Percentiles rank a stretch among this genome's conserved stretches.
Conservation (phyloP, 2,113 vertebrate genomes). For the Bolborhynchus lineola region DNA sequence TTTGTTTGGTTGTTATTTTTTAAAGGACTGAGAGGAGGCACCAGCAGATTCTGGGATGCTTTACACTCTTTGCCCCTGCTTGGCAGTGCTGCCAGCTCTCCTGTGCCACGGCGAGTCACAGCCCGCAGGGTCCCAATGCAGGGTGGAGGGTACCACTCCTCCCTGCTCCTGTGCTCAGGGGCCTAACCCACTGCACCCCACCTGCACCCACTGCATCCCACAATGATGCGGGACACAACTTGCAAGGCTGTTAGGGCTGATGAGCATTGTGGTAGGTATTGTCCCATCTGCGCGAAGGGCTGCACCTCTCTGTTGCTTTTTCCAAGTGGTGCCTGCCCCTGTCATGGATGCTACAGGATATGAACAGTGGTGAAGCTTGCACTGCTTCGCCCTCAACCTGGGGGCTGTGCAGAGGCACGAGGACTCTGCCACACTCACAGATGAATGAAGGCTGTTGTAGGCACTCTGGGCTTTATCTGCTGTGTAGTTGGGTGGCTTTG, state of each 20-base stretch:
- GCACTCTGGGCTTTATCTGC: background rate
- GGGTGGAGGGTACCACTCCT: background rate
- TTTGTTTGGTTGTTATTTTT: background rate
- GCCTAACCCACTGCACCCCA: rapidly evolving
- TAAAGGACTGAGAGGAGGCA: background rate
- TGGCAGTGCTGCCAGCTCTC: background rate
- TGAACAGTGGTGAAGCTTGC: background rate
- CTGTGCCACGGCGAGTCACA: rapidly evolving
- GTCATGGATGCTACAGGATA: too few species aligned
- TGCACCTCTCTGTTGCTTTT: background rate
- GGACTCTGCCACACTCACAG: rapidly evolving
- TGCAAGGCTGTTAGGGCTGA: background rate
- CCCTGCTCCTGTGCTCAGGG: background rate
- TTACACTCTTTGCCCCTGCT: background rate
- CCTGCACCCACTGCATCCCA: background rate
- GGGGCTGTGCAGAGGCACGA: background rate
- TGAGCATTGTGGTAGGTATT: background rate
- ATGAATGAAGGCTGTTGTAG: background rate
- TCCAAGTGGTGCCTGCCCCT: background rate
- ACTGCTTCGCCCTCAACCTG: background rate
- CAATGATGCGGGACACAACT: rapidly evolving
- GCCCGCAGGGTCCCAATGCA: rapidly evolving
- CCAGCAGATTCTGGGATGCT: background rate
- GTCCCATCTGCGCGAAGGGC: background rate
- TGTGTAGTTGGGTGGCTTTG: background rate